A percentile compares a stretch with the other conserved stretches of the same genome.
Evolutionary conservation across 2,113 vertebrate genomes (phyloP).

Genomic region (Paralichthys olivaceus): DNA sequence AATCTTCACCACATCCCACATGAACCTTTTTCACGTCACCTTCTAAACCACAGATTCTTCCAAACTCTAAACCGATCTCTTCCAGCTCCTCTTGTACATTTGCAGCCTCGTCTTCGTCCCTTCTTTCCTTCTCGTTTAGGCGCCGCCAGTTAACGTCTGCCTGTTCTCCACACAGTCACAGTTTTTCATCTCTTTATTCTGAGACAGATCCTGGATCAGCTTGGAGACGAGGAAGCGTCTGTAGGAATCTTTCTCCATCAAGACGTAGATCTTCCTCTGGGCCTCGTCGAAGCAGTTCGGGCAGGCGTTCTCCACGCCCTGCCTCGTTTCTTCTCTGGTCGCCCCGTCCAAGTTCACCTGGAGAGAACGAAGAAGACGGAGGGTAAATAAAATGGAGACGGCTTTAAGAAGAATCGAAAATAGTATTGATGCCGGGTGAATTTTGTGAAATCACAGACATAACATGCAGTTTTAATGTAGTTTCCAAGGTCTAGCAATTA

Average conservation of each 20-base stretch:
- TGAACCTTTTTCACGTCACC: conserved; percentile 9
- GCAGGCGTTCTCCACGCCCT: conserved; percentile 65
- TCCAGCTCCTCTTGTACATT: background rate
- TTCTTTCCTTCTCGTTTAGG: conserved; percentile 35
- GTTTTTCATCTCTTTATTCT: conserved; percentile 20
- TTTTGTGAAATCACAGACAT: too few relatives aligned
- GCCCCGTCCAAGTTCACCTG: conserved; percentile 84
- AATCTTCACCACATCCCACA: background rate
- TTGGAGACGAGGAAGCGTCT: conserved; percentile 82
- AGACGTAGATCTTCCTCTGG: conserved; percentile 81
- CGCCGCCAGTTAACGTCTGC: conserved; percentile 27
- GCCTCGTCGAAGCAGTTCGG: conserved; percentile 78
- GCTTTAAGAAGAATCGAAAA: too few relatives aligned
- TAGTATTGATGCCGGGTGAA: background rate
- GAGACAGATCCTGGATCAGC: conserved; percentile 69
- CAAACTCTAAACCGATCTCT: background rate
- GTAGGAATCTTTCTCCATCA: conserved; percentile 88
- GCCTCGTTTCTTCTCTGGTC: conserved; percentile 77
- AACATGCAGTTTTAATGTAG: too few relatives aligned
- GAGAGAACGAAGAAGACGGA: background rate
- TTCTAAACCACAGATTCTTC: background rate
- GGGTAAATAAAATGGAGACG: too few relatives aligned
- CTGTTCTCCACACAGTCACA: background rate
- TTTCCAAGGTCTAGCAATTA: too few relatives aligned
- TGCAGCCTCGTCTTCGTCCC: conserved; percentile 22